These are phyloP conservation scores for Perizoma flavofasciatum DNA, from an alignment of 2,888 invertebrate genomes.

Conservation along the genomic window DNA sequence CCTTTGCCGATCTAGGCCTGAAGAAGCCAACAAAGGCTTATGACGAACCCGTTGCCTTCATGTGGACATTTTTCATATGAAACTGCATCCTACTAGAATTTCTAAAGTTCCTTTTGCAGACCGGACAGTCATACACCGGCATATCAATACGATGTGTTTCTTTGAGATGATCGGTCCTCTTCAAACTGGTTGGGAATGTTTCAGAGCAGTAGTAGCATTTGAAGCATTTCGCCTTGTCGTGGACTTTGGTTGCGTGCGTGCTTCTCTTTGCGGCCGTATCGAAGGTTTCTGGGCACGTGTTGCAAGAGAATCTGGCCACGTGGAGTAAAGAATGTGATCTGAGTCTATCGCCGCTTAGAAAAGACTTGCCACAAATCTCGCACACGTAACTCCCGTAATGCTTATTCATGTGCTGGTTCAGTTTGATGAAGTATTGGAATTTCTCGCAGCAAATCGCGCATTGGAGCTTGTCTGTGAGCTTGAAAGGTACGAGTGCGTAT, in stretches of 20 bases:
- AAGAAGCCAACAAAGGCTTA: too few species aligned
- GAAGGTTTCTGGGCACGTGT: slow-evolving; percentile 12
- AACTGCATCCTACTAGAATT: slow-evolving; percentile 13
- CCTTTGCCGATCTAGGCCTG: too few species aligned
- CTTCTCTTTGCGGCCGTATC: slow-evolving; percentile 4
- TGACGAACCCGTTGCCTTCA: background rate
- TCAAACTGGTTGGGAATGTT: slow-evolving; percentile 1
- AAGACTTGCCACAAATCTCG: slow-evolving; percentile 18
- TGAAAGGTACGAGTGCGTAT: slow-evolving; percentile 14
- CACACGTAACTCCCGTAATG: slow-evolving; percentile 25
- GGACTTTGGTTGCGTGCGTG: slow-evolving; percentile 8
- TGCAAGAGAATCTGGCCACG: slow-evolving; percentile 8
- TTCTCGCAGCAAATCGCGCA: slow-evolving; percentile 20
- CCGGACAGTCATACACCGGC: slow-evolving; percentile 17
- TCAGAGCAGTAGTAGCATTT: slow-evolving; percentile 19
- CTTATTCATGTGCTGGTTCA: slow-evolving; percentile 29
- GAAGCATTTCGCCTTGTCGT: slow-evolving; percentile 4
- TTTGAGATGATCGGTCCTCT: slow-evolving; percentile 14
- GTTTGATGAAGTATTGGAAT: slow-evolving; percentile 22
- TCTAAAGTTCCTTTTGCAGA: slow-evolving; percentile 13
- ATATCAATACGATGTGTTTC: slow-evolving; percentile 7
- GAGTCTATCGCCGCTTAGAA: slow-evolving; percentile 15
- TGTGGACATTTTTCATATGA: slow-evolving; percentile 17
- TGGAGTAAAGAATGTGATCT: slow-evolving; percentile 15
- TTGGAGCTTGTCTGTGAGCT: slow-evolving; percentile 8